These are phyloP conservation scores for Odontamblyopus lacepedii DNA, from an alignment of 2,797 vertebrate species.

Conservation along the genomic window DNA sequence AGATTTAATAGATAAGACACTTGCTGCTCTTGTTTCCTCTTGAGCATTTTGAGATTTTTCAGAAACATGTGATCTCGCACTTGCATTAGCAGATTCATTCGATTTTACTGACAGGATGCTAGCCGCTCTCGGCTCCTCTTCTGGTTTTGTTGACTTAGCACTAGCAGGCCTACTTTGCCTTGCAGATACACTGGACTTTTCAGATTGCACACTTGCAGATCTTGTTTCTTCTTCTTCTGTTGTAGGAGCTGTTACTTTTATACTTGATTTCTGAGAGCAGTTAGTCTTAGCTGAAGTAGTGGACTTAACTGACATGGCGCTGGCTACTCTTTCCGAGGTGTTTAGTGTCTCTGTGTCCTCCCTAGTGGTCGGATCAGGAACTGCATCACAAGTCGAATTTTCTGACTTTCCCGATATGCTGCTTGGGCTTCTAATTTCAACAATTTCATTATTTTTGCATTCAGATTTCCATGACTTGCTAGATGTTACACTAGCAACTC, in stretches of 20 bases:
- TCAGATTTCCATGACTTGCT: conserved; percentile 50
- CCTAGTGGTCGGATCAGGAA: conserved; percentile 14
- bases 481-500: conserved; percentile 27
- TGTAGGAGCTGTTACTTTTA: conserved; percentile 12
- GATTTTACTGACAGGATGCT: background rate
- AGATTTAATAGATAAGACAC: background rate
- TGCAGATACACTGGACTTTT: conserved; percentile 25
- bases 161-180: conserved; percentile 43
- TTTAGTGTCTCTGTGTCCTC: conserved; percentile 33
- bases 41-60: background rate
- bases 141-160: background rate
- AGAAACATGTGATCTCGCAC: background rate
- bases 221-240: conserved; percentile 16
- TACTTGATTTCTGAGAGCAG: conserved; percentile 15
- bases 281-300: conserved; percentile 45
- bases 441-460: conserved; percentile 21
- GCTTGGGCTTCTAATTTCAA: conserved; percentile 43
- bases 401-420: conserved; percentile 42
- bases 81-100: background rate
- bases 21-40: background rate
- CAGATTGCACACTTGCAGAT: conserved; percentile 41
- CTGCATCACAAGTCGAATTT: conserved; percentile 48
- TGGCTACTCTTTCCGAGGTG: conserved; percentile 39
- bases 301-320: conserved; percentile 54
- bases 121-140: background rate